These are phyloP conservation scores for Hoplostethus atlanticus DNA, from an alignment of 2,797 vertebrate genomes.

Conservation along the genomic window DNA sequence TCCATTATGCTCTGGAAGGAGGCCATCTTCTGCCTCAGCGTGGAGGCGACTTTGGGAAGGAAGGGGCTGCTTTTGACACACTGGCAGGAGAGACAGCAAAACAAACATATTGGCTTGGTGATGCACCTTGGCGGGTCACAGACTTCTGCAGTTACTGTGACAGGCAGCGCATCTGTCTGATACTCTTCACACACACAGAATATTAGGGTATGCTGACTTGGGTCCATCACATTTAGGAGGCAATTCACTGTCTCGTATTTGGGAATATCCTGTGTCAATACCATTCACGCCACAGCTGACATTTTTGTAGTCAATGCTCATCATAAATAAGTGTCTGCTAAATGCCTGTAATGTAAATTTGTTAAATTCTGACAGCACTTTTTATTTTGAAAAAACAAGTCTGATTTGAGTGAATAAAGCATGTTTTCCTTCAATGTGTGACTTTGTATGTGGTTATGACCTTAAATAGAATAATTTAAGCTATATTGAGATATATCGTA, in stretches of 20 bases:
- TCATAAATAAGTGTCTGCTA: too few species aligned
- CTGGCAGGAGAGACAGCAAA: slow-evolving; percentile 65
- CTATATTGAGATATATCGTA: too few species aligned
- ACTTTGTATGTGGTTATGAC: too few species aligned
- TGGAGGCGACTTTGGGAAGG: slow-evolving; percentile 68
- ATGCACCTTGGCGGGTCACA: slow-evolving; percentile 54
- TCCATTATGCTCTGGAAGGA: slow-evolving; percentile 84
- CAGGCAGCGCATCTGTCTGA: slow-evolving; percentile 46
- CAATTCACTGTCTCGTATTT: neutral
- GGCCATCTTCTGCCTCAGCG: slow-evolving; percentile 85
- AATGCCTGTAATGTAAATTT: too few species aligned
- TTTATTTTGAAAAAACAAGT: too few species aligned
- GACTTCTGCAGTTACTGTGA: slow-evolving; percentile 51
- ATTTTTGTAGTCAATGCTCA: too few species aligned
- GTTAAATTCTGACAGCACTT: too few species aligned
- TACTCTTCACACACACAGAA: neutral
- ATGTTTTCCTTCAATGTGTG: too few species aligned
- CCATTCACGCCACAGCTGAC: too few species aligned
- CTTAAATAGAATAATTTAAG: too few species aligned
- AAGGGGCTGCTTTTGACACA: slow-evolving; percentile 71
- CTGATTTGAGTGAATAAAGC: too few species aligned
- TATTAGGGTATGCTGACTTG: slow-evolving; percentile 7
- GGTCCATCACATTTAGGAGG: slow-evolving; percentile 2
- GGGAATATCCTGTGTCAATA: too few species aligned
- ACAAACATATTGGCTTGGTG: slow-evolving; percentile 56